phyloP scores from a whole-genome alignment of 2,113 vertebrate species.

The Sakesphorus luctuosus region DNA sequence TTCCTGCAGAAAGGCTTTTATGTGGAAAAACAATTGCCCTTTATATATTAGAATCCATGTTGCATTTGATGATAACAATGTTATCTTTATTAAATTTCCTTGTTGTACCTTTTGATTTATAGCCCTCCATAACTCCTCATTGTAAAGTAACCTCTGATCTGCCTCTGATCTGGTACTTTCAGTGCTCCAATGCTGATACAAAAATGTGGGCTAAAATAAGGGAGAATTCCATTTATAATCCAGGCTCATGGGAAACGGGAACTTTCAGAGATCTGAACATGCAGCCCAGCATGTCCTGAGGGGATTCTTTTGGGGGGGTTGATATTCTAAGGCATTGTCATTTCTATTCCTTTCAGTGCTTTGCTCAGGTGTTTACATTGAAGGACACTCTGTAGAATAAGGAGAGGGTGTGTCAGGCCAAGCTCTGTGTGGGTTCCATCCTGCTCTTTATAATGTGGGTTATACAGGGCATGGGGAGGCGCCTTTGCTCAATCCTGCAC shows the following conservation, averaged over 20 bases:
- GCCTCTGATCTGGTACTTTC: not conserved
- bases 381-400: not conserved
- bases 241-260: not conserved
- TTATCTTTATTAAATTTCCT: slow-evolving; percentile 9
- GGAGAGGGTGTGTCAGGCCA: not conserved
- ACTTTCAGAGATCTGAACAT: not conserved
- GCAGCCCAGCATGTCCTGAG: not conserved
- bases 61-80: not conserved
- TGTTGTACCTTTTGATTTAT: not conserved
- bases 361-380: not conserved
- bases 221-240: not conserved
- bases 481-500: not conserved
- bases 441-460: fast-evolving
- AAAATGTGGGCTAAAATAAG: not conserved
- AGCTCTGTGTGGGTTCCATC: no score
- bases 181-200: not conserved
- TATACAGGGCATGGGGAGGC: not conserved
- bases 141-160: not conserved
- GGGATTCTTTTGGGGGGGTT: not conserved
- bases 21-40: not conserved
- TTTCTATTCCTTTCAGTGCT: not conserved
- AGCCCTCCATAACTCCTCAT: not conserved
- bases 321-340: not conserved
- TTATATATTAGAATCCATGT: not conserved
- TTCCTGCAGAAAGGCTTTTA: not conserved